phyloP scores from a whole-genome alignment of 2,888 invertebrate genomes.

The Coleophora flavipennella region DNA sequence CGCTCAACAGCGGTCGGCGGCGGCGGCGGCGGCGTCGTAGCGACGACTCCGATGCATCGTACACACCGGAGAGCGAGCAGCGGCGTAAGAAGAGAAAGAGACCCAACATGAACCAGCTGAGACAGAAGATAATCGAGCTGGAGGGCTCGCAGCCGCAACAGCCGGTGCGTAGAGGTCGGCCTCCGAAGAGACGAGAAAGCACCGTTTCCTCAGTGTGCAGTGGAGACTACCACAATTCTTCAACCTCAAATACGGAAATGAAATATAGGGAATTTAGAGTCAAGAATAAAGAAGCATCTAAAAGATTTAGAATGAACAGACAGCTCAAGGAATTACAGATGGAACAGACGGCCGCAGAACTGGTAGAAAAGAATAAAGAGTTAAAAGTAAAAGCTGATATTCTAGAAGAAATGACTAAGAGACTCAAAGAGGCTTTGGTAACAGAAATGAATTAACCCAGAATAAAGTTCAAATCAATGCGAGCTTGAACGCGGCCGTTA shows the following conservation, averaged over 20 bases:
- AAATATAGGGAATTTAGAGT: constrained; percentile 80
- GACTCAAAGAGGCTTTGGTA: constrained; percentile 77
- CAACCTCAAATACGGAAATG: constrained; percentile 50
- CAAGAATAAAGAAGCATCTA: constrained; percentile 85
- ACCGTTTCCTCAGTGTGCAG: constrained; percentile 57
- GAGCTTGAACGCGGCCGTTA: too few relatives aligned
- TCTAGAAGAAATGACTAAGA: constrained; percentile 77
- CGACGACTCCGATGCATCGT: constrained; percentile 61
- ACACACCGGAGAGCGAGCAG: constrained; percentile 46
- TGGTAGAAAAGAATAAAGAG: constrained; percentile 76
- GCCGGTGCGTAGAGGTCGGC: constrained; percentile 65
- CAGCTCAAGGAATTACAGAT: constrained; percentile 74
- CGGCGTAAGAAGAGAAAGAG: constrained; percentile 45
- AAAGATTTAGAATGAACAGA: constrained; percentile 80
- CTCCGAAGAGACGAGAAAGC: constrained; percentile 67
- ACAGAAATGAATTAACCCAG: constrained; percentile 47
- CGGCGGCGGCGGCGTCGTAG: constrained; percentile 41
- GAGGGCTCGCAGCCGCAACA: constrained; percentile 51
- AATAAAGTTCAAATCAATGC: neutral
- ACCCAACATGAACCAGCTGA: constrained; percentile 51
- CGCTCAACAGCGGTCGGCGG: constrained; percentile 32
- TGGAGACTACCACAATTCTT: constrained; percentile 52
- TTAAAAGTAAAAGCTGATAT: constrained; percentile 77
- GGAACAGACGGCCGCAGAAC: constrained; percentile 61
- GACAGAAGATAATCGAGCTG: constrained; percentile 35